Evolutionary conservation across 2,113 vertebrate genomes (phyloP).

Genomic region (Erythrolamprus reginae): DNA sequence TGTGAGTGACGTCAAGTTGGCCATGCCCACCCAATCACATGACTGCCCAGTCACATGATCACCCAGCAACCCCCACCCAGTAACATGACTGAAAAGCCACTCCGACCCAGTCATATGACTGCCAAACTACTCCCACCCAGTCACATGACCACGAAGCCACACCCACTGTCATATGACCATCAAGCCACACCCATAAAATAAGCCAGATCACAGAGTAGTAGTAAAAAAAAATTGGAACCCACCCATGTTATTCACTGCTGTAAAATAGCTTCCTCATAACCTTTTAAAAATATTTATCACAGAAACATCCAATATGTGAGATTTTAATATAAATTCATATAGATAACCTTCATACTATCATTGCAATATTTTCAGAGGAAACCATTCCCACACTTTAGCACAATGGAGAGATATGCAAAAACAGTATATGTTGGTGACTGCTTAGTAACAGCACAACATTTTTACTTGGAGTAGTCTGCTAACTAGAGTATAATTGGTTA

Average conservation of each 20-base stretch:
- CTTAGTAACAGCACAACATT: neutral
- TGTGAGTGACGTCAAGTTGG: too few relatives aligned
- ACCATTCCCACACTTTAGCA: neutral
- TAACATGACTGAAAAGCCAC: too few relatives aligned
- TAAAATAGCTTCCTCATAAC: neutral
- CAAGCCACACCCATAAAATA: too few relatives aligned
- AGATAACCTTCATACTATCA: neutral
- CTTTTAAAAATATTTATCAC: neutral
- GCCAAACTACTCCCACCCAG: too few relatives aligned
- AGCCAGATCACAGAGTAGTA: too few relatives aligned
- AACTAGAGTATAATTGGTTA: neutral
- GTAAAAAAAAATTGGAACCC: too few relatives aligned
- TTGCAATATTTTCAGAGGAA: neutral
- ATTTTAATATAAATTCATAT: neutral
- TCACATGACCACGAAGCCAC: too few relatives aligned
- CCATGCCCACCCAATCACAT: too few relatives aligned
- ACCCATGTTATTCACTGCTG: neutral
- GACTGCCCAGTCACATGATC: too few relatives aligned
- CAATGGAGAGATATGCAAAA: neutral
- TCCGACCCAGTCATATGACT: too few relatives aligned
- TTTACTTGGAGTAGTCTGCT: neutral
- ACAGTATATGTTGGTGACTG: neutral
- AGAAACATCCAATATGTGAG: neutral
- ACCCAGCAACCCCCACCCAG: too few relatives aligned
- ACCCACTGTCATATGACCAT: too few relatives aligned